Base-by-base conservation (phyloP, 35 echinoderm and acorn worm species). In the Chiridota heheva region DNA sequence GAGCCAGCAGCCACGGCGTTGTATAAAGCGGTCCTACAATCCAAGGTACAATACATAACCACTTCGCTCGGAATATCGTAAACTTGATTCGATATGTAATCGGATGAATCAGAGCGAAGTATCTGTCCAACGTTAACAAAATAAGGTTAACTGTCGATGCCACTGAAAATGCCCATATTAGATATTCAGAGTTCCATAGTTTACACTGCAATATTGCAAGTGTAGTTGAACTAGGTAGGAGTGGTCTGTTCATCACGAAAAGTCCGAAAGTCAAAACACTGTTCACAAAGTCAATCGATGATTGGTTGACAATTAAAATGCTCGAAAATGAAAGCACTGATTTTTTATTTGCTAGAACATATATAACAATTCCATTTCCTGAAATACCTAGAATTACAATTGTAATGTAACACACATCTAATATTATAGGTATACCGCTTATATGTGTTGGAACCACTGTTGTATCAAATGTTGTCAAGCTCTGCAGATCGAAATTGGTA, bases 31-130 rank as follows among this genome's bases (percentile, higher is more conserved):
- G 70, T 1, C 90, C 90, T 4, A 88, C 48, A 13, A 88, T 49
- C 90, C 90, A 93, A 0, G 90, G 90, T 8, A 88, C 22, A 13
- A 88, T n/a, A 35, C 72, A 86, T 8, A 93, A 41, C 7, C 76
- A 35, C 28, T 85, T 82, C 7, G 84, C 90, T 43, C 72, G 48
- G 5, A 44, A 42, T 36, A 88, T 83, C 5, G 78, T 78, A 42
- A 93, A 93, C 27, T 75, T 82, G 5, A 58, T 74, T 20, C 90
- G 69, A 63, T 98, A 88, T 40, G 67, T 77, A 15, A 98, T 46
- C 1, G 95, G 95, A 77, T 98, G 85, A 49, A 91, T 87, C 20
- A 98, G 81, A 40, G 95, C 89, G n/a, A 91, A 85, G 85, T 83
- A 98, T 18, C 95, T 10, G 27, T 98, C 95, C 3, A 92, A 29